Conservation (phyloP, 2,888 invertebrate genomes). For the Habroteleia sp. region DNA sequence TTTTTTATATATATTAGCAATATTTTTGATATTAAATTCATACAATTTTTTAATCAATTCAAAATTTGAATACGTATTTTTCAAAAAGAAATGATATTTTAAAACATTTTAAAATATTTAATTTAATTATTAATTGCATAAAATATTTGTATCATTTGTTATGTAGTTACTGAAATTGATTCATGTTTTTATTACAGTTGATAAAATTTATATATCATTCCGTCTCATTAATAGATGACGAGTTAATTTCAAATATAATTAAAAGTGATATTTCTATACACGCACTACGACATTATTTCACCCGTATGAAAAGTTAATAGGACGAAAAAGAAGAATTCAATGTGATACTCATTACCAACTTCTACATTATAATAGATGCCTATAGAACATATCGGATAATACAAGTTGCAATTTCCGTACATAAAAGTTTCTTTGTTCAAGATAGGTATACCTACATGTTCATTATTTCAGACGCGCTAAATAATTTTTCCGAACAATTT, state of each 20-base stretch:
- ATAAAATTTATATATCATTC: no score
- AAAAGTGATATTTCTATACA: neutral
- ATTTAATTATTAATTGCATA: no score
- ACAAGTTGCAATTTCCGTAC: slow-evolving; percentile 25
- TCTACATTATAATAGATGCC: slow-evolving; percentile 11
- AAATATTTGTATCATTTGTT: no score
- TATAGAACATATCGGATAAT: slow-evolving; percentile 15
- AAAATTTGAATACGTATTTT: no score
- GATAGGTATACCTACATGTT: slow-evolving; percentile 14
- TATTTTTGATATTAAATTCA: no score
- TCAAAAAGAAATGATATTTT: no score
- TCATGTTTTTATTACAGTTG: no score
- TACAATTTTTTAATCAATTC: no score
- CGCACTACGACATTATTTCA: slow-evolving; percentile 6
- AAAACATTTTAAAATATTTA: no score
- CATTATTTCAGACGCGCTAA: slow-evolving; percentile 20
- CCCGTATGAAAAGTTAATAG: slow-evolving; percentile 11
- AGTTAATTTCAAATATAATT: neutral
- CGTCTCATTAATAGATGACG: neutral
- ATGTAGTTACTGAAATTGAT: no score
- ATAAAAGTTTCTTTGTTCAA: slow-evolving; percentile 25
- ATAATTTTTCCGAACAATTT: no score
- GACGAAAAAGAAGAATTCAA: slow-evolving; percentile 10
- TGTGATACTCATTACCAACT: slow-evolving; percentile 19
- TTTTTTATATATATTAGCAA: no score